Evolutionary conservation across 2,113 vertebrate species (phyloP).

Genomic region (Saguinus imperator): DNA sequence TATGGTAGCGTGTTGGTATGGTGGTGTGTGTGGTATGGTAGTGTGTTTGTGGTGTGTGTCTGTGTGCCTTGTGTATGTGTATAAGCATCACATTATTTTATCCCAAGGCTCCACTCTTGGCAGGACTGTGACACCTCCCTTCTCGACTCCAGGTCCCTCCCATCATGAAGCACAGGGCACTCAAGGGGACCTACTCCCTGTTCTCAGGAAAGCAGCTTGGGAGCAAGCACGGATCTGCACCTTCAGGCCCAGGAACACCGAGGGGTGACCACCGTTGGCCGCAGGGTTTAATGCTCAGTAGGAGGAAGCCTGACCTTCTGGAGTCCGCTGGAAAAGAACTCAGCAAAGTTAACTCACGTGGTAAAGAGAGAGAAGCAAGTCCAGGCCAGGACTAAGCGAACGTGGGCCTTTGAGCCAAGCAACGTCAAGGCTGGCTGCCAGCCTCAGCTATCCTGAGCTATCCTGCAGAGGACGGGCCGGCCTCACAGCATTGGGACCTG

Average conservation of each 20-base stretch:
- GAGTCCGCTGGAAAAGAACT: background rate
- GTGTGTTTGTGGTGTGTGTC: no score
- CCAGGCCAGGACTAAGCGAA: background rate
- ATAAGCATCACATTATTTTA: background rate
- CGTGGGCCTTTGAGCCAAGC: background rate
- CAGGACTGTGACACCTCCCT: no score
- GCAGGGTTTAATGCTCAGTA: no score
- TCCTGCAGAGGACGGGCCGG: background rate
- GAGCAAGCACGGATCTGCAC: no score
- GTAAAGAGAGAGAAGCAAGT: background rate
- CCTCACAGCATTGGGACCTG: background rate
- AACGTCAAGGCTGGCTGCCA: rapidly evolving
- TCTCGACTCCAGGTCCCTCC: background rate
- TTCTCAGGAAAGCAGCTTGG: background rate
- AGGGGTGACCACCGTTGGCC: no score
- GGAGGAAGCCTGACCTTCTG: background rate
- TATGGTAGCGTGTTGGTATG: no score
- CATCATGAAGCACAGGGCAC: no score
- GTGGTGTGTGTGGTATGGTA: no score
- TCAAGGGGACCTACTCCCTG: no score
- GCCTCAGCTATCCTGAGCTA: background rate
- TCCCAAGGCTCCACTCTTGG: no score
- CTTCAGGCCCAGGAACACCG: no score
- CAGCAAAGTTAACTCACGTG: background rate
- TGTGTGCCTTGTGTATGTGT: background rate